Conservation (phyloP, 2,888 invertebrate species). For the Pachymerium ferrugineum region DNA sequence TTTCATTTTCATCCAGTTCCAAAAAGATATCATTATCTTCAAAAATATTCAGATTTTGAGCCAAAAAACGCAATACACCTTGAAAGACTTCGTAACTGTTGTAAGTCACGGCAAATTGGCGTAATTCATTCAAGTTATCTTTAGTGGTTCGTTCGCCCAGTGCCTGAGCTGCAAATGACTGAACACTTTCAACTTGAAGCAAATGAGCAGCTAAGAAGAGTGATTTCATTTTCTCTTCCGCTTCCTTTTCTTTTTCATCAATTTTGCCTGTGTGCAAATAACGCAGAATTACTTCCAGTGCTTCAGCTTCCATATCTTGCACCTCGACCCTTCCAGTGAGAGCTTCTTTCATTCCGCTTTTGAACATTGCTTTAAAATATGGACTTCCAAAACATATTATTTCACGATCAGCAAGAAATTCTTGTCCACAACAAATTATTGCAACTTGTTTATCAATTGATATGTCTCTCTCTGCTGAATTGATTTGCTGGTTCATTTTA, state of each 20-base stretch:
- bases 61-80: neutral
- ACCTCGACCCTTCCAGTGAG: neutral
- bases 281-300: neutral
- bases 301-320: neutral
- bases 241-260: neutral
- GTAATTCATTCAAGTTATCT: neutral
- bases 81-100: neutral
- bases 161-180: neutral
- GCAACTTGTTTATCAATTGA: neutral
- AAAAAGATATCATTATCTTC: neutral
- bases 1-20: neutral
- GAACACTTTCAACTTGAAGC: neutral
- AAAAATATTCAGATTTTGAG: neutral
- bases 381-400: neutral
- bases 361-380: slow-evolving; percentile 4
- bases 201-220: neutral
- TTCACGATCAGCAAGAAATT: neutral
- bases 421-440: neutral
- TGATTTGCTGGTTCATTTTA: neutral
- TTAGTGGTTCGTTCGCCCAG: neutral
- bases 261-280: slow-evolving; percentile 18
- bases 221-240: slow-evolving; percentile 5
- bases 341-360: slow-evolving; percentile 24
- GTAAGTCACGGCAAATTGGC: neutral
- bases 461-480: neutral